Conservation (phyloP, 1,140 invertebrate genomes). For the Drosophila biarmipes region DNA sequence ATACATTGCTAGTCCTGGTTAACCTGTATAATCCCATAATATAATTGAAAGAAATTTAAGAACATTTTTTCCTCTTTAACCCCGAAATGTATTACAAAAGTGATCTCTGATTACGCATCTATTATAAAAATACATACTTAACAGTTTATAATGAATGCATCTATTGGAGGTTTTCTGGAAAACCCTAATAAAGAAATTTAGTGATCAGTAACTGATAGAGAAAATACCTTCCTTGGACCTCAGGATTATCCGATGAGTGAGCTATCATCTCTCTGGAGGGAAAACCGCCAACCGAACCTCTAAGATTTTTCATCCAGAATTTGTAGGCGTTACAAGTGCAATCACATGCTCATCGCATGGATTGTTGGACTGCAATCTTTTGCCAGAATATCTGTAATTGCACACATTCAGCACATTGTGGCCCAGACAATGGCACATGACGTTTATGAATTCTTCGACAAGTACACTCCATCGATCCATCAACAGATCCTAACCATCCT, state of each 20-base stretch:
- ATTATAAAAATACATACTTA: conserved; percentile 4
- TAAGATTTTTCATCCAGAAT: conserved; percentile 1
- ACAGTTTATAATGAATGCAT: conserved; percentile 3
- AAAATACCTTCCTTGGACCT: neutral
- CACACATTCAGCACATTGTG: conserved; percentile 46
- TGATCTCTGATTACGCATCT: conserved; percentile 12
- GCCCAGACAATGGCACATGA: conserved; percentile 36
- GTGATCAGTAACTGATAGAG: conserved; percentile 12
- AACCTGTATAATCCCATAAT: neutral
- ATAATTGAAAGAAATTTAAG: conserved; percentile 8
- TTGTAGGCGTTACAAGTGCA: conserved; percentile 41
- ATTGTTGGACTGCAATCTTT: conserved; percentile 30
- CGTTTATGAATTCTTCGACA: conserved; percentile 47
- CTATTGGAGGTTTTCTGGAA: neutral
- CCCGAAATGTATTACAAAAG: neutral
- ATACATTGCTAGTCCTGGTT: neutral
- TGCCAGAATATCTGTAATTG: conserved; percentile 49
- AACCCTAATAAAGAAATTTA: conserved; percentile 18
- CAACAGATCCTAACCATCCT: conserved; percentile 45
- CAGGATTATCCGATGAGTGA: conserved; percentile 25
- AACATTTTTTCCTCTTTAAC: neutral
- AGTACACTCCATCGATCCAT: conserved; percentile 66
- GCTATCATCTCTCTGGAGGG: conserved; percentile 1
- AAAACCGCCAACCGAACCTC: conserved; percentile 2
- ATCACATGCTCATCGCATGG: conserved; percentile 48